Conservation (phyloP, 2,113 vertebrate genomes). For the Osmerus eperlanus region DNA sequence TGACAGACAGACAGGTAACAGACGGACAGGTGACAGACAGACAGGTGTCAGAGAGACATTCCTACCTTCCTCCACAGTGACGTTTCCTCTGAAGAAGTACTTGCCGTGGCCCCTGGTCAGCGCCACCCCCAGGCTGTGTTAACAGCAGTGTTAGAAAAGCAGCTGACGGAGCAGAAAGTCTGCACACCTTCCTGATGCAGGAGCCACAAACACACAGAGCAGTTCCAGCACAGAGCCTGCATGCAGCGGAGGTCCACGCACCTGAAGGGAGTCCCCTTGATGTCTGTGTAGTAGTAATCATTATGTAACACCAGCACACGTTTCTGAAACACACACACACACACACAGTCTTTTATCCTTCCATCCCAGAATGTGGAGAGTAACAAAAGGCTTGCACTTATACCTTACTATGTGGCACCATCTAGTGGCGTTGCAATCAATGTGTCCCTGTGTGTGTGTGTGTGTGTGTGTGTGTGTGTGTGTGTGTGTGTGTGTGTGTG, state of each 20-base stretch:
- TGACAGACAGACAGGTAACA: too few species aligned
- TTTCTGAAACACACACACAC: constrained; percentile 78
- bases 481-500: too few species aligned
- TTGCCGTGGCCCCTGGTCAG: constrained; percentile 96
- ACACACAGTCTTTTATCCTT: not conserved
- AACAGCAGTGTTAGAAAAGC: not conserved
- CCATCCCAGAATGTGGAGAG: not conserved
- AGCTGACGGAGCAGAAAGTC: not conserved
- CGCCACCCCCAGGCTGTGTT: constrained; percentile 88
- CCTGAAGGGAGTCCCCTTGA: constrained; percentile 98
- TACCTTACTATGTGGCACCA: constrained; percentile 51
- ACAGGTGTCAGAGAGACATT: not conserved
- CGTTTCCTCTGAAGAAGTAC: constrained; percentile 94
- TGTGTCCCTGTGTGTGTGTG: not conserved
- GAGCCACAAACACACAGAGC: not conserved
- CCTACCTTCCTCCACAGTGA: constrained; percentile 95
- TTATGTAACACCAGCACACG: constrained; percentile 97
- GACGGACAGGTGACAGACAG: too few species aligned
- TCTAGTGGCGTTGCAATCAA: constrained; percentile 51
- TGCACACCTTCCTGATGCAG: constrained; percentile 3
- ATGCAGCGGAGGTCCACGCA: constrained; percentile 52
- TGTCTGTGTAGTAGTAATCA: constrained; percentile 99
- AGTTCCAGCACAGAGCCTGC: not conserved
- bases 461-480: not conserved
- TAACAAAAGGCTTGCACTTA: not conserved